Conservation (phyloP, 1,140 invertebrate genomes). For the Megathymus violae region DNA sequence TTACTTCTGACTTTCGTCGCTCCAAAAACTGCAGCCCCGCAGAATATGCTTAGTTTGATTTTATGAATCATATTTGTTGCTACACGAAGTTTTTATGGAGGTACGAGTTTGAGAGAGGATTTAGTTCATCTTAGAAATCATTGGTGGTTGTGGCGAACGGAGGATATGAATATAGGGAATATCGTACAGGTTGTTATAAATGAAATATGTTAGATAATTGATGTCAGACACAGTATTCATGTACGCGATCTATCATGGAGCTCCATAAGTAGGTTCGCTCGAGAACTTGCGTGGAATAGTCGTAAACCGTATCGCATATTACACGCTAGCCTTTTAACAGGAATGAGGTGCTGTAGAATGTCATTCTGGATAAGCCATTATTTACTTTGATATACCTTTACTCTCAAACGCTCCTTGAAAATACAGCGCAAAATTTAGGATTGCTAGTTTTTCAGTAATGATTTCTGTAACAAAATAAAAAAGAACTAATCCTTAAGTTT, state of each 20-base stretch:
- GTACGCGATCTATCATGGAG: slow-evolving; percentile 28
- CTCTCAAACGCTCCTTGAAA: no score
- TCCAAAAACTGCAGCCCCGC: background rate
- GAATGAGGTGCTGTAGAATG: background rate
- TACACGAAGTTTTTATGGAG: slow-evolving; percentile 21
- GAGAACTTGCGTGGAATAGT: slow-evolving; percentile 50
- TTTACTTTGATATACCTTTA: background rate
- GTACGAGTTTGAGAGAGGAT: slow-evolving; percentile 17
- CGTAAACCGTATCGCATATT: slow-evolving; percentile 48
- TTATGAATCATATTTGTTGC: slow-evolving; percentile 18
- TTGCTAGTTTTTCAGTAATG: no score
- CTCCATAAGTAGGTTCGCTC: slow-evolving; percentile 1
- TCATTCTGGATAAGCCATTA: slow-evolving; percentile 31
- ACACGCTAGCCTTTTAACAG: slow-evolving; percentile 22
- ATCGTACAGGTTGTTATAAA: slow-evolving; percentile 21
- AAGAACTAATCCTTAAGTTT: no score
- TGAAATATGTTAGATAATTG: slow-evolving; percentile 43
- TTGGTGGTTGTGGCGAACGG: slow-evolving; percentile 15
- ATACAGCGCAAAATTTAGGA: no score
- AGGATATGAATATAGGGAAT: slow-evolving; percentile 11
- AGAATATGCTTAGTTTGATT: slow-evolving; percentile 11
- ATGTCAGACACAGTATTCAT: slow-evolving; percentile 28
- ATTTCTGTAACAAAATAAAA: no score
- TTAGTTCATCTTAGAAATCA: slow-evolving; percentile 33
- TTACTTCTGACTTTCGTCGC: slow-evolving; percentile 1